Evolutionary conservation across 92 coral and sea anemone genomes (phyloP), one percentile per base, ranked within the genome.

Genomic region (Umimayanthus kanabou): DNA sequence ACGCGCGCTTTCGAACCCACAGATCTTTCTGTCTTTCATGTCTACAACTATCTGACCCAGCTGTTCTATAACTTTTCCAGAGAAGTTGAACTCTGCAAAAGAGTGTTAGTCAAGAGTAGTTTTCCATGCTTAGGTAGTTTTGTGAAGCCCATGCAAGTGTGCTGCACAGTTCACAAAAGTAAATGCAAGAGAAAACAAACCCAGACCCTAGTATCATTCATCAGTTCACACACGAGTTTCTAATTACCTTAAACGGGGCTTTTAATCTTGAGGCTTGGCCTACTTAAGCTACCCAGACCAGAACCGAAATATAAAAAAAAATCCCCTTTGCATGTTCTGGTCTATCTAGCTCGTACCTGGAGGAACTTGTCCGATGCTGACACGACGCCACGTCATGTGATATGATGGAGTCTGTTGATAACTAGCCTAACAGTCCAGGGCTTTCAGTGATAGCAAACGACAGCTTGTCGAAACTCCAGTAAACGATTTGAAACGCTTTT

Each of bases 11-110:
- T 15, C 40, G 39, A 71, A 71, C 28, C 76, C 18, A 71, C 76
- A 71, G 16, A 9, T 26, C 76, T 71, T 71, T 71, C 76, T 71
- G 39, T 16, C 39, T 71, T 71, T 71, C 76, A 28, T 71, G 37
- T 71, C 76, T 71, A 71, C 14, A 26, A 16, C 16, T 71, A 71
- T 26, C 37, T 71, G 37, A 29, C 2, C 45, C 22, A 11, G 6
- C 11, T 47, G 50, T 40, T 11, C 76, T 71, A 71, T 26, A 71
- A 71, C 77, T 71, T 71, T 71, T 71, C 76, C 76, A 71, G 76
- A 71, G 39, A 4, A 26, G 39, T 4, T 33, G 16, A 33, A 71
- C 77, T 73, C 77, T 33, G 77, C 77, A 73, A 73, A 73, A 73
- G 45, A 73, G 58, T 11, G 18, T 13, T 53, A 23, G 43, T 33